Conservation (phyloP, 2,888 invertebrate species). For the Halocaridina rubra region DNA sequence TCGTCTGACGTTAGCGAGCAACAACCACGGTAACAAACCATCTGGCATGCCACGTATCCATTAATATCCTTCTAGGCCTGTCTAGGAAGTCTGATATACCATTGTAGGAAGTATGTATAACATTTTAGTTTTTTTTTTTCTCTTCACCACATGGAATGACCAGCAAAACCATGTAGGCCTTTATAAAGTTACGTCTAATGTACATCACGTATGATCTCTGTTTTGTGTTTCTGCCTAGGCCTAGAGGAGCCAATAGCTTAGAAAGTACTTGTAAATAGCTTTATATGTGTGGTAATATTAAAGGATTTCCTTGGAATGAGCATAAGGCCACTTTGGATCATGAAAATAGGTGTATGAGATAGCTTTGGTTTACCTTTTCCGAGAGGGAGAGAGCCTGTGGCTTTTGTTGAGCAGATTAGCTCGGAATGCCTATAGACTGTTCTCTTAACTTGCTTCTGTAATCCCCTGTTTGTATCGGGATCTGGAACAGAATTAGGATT, state of each 20-base stretch:
- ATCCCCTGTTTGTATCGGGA: background rate
- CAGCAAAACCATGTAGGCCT: slow-evolving; percentile 56
- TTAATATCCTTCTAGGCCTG: slow-evolving; percentile 60
- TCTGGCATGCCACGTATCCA: slow-evolving; percentile 55
- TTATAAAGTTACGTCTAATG: slow-evolving; percentile 47
- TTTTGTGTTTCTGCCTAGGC: slow-evolving; percentile 50
- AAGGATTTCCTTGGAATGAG: slow-evolving; percentile 26
- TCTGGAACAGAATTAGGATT: too few species aligned
- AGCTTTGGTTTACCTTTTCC: slow-evolving; percentile 29
- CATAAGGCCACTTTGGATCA: slow-evolving; percentile 43
- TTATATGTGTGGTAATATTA: slow-evolving; percentile 52
- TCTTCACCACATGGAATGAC: slow-evolving; percentile 50
- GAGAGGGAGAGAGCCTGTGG: slow-evolving; percentile 13
- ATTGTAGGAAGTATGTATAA: slow-evolving; percentile 38
- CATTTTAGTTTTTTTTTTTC: slow-evolving; percentile 34
- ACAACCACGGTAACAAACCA: slow-evolving; percentile 40
- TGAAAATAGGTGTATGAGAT: slow-evolving; percentile 49
- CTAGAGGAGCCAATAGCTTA: slow-evolving; percentile 52
- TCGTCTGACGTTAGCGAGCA: slow-evolving; percentile 21
- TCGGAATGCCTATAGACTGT: slow-evolving; percentile 41
- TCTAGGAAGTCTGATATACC: slow-evolving; percentile 50
- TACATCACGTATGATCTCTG: slow-evolving; percentile 40
- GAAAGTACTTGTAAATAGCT: slow-evolving; percentile 54
- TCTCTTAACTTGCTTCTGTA: slow-evolving; percentile 21
- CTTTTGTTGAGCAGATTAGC: slow-evolving; percentile 48